Evolutionary conservation across 1,140 invertebrate species (phyloP).

Genomic region (Elysia chlorotica): DNA sequence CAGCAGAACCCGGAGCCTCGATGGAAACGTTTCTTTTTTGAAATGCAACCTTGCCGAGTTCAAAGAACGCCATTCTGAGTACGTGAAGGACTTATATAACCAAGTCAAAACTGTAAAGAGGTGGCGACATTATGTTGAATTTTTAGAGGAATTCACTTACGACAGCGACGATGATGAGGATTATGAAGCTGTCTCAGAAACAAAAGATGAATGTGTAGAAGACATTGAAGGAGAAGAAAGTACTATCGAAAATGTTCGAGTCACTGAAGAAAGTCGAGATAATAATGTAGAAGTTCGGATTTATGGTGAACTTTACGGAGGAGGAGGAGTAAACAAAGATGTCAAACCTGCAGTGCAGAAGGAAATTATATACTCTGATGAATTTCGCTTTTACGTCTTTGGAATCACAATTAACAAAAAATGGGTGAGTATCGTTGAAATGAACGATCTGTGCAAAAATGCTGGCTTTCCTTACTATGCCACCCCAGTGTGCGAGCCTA

Average conservation of each 20-base stretch:
- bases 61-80: background rate
- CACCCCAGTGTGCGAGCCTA: background rate
- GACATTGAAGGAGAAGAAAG: no score
- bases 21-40: background rate
- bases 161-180: background rate
- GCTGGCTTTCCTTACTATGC: constrained; percentile 9
- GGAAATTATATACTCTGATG: constrained; percentile 7
- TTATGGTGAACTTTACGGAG: constrained; percentile 13
- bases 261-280: background rate
- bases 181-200: background rate
- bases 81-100: background rate
- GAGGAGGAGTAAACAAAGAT: background rate
- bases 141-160: background rate
- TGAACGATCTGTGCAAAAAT: constrained; percentile 2
- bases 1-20: background rate
- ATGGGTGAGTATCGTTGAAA: background rate
- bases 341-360: background rate
- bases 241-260: no score
- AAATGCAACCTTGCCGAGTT: constrained; percentile 11
- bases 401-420: constrained; percentile 1
- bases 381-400: constrained; percentile 8
- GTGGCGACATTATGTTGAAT: background rate
- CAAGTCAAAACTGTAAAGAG: background rate
- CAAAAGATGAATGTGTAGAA: no score
- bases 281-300: constrained; percentile 1